Evolutionary conservation across 2,113 vertebrate genomes (phyloP).

Genomic region (Phyllostomus hastatus): DNA sequence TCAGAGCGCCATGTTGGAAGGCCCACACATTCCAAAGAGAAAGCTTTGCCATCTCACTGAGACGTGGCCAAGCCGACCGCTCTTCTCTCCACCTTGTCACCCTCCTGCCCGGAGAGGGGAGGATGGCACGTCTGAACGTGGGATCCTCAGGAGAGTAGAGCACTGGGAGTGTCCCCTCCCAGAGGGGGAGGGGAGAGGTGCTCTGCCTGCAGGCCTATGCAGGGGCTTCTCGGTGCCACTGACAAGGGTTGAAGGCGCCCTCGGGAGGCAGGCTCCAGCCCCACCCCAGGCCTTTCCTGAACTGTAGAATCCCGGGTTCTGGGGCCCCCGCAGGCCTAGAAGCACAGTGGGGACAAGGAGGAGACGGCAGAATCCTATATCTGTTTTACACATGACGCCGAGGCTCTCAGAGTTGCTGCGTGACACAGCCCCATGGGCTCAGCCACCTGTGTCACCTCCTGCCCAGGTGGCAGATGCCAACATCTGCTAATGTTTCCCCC

Average conservation of each 20-base stretch:
- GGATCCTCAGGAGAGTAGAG: neutral
- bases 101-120: neutral
- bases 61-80: neutral
- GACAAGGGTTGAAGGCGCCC: fast-evolving
- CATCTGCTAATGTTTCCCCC: neutral
- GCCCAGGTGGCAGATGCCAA: neutral
- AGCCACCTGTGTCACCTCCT: neutral
- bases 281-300: neutral
- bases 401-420: neutral
- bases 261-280: neutral
- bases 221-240: neutral
- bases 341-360: too few species aligned
- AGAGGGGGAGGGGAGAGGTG: neutral
- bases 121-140: too few species aligned
- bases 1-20: neutral
- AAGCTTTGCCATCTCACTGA: neutral
- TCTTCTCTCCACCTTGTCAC: neutral
- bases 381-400: fast-evolving
- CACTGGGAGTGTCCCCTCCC: neutral
- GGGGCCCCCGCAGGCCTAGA: neutral
- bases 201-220: neutral
- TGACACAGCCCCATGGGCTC: neutral
- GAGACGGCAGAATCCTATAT: neutral
- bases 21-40: neutral
- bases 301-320: neutral